Evolutionary conservation across 2,113 vertebrate species (phyloP), one percentile per base, ranked within the genome.

Genomic region (Corythoichthys intestinalis): DNA sequence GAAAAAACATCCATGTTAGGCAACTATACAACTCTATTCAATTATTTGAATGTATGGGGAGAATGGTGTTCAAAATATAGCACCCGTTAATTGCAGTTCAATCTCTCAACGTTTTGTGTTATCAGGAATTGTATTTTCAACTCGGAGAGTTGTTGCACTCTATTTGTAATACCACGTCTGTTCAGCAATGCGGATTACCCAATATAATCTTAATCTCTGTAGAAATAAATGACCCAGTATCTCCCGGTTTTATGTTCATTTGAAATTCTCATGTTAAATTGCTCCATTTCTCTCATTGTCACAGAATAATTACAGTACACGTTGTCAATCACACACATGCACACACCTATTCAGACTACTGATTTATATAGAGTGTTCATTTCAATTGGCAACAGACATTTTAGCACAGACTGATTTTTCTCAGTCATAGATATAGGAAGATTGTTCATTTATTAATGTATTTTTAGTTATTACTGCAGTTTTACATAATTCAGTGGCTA

Each of bases 201-300:
- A 73, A 47, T 8, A n/a, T 85, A 81, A 86, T 85, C 83, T 73
- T 83, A 83, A 87, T 88, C 80, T 68, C 35, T 69, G 41, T 66
- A 69, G 71, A 76, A 66, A 79, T 75, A 47, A 75, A 61, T 81
- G 74, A 83, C 79, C 78, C 80, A 73, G 60, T 60, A 73, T 69
- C 59, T 61, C 54, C 38, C 52, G 58, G 8, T 56, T 46, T 5
- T 41, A 61, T 62, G 47, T 47, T 17, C 59, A 3, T 47, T 66
- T 35, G 65, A 54, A 62, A 50, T 66, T 53, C 35, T 47, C 35
- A 49, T 59, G 37, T 20, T 47, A 69, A 71, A 48, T 50, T 56
- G 17, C 38, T 65, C 41, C 66, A 34, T 28, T 52, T 28, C 35
- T 59, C n/a, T 17, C 54, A 14, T n/a, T 67, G 49, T 20, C 1